These are phyloP conservation scores for Oncorhynchus clarkii DNA, from an alignment of 2,113 vertebrate species.

Conservation along the genomic window DNA sequence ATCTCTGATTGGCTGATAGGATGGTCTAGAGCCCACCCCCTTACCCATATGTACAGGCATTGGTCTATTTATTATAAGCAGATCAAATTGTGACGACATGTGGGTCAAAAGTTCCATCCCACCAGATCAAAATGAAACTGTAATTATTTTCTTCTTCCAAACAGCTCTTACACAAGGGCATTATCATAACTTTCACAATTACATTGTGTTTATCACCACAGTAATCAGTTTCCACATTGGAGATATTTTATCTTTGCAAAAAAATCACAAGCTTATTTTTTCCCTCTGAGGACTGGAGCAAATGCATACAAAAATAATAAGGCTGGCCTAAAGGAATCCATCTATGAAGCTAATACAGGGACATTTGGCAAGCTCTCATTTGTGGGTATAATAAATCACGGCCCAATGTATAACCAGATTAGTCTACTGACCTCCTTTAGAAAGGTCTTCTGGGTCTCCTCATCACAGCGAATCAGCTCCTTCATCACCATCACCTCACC, in stretches of 20 bases:
- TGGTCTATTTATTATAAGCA: no score
- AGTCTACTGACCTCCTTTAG: conserved; percentile 85
- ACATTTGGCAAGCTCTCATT: conserved; percentile 18
- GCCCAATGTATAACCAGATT: conserved; percentile 12
- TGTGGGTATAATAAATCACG: conserved; percentile 25
- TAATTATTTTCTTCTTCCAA: no score
- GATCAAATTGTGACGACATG: no score
- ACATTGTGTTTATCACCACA: not conserved
- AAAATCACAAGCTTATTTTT: conserved; percentile 5
- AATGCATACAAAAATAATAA: conserved; percentile 23
- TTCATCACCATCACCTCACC: conserved; percentile 99
- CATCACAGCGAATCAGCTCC: conserved; percentile 94
- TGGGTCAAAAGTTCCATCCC: not conserved
- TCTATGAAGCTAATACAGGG: conserved; percentile 22
- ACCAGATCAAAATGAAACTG: no score
- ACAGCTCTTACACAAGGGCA: no score
- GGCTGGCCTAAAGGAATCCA: not conserved
- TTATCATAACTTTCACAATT: no score
- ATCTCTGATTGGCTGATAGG: no score
- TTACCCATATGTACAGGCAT: no score
- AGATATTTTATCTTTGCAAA: not conserved
- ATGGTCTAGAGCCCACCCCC: no score
- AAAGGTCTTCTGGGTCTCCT: conserved; percentile 96
- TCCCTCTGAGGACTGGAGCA: not conserved
- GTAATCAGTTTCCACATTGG: not conserved